These are phyloP conservation scores for Napeogenes sylphis DNA, from an alignment of 2,888 invertebrate genomes.

Conservation along the genomic window DNA sequence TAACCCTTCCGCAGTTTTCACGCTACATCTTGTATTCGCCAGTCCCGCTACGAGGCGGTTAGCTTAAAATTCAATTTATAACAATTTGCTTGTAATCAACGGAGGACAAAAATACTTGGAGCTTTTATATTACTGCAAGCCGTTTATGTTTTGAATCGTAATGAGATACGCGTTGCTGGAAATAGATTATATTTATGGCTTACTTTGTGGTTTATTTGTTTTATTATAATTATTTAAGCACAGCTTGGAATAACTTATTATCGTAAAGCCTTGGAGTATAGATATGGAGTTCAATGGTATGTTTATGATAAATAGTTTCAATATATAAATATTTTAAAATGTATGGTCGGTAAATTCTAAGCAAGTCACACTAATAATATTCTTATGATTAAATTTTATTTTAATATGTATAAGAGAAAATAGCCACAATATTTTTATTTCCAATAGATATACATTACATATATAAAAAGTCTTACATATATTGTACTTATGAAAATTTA, in stretches of 20 bases:
- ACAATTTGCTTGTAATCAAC: conserved; percentile 75
- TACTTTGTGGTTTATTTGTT: neutral
- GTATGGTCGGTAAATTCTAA: too few relatives aligned
- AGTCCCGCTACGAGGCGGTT: conserved; percentile 43
- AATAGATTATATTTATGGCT: conserved; percentile 9
- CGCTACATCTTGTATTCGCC: conserved; percentile 45
- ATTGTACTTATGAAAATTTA: too few relatives aligned
- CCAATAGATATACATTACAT: too few relatives aligned
- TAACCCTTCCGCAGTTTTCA: conserved; percentile 57
- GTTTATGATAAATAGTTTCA: too few relatives aligned
- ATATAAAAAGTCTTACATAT: too few relatives aligned
- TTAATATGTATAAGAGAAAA: too few relatives aligned
- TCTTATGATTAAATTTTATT: too few relatives aligned
- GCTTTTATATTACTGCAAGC: conserved; percentile 52
- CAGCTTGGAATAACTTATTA: neutral
- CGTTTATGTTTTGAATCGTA: conserved; percentile 55
- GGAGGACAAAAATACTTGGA: conserved; percentile 67
- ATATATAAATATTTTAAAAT: too few relatives aligned
- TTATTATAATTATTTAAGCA: neutral
- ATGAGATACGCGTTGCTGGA: conserved; percentile 35
- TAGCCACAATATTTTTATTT: too few relatives aligned
- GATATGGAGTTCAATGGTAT: too few relatives aligned
- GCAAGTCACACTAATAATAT: too few relatives aligned
- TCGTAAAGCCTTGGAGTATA: neutral
- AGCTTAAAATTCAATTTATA: conserved; percentile 77